Evolutionary conservation across 2,113 vertebrate genomes (phyloP).

Genomic region (Gopherus flavomarginatus): DNA sequence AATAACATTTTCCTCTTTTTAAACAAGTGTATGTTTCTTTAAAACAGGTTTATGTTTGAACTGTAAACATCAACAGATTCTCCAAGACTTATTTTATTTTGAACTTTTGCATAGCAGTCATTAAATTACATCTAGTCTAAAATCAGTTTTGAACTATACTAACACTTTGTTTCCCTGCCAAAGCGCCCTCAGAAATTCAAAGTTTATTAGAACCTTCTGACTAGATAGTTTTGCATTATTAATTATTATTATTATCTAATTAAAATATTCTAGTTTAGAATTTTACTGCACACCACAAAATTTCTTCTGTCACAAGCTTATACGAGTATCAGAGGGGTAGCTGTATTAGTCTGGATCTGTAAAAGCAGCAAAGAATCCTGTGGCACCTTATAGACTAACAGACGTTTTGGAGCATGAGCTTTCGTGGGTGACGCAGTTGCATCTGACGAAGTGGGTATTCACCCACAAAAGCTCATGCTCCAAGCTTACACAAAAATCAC

Average conservation of each 20-base stretch:
- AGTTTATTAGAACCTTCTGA: slow-evolving; percentile 73
- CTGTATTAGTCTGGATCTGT: too few relatives aligned
- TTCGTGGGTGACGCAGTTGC: too few relatives aligned
- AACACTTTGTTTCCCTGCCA: slow-evolving; percentile 31
- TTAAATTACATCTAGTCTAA: slow-evolving; percentile 15
- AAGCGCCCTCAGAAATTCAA: slow-evolving; percentile 72
- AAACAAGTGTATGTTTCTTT: not conserved
- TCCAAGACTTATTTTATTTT: not conserved
- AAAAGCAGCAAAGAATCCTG: too few relatives aligned
- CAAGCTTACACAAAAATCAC: slow-evolving; percentile 64
- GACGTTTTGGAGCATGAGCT: too few relatives aligned
- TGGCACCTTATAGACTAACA: too few relatives aligned
- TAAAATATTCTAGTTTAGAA: slow-evolving; percentile 77
- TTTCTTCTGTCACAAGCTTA: slow-evolving; percentile 66
- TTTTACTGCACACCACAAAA: slow-evolving; percentile 71
- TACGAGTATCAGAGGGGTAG: not conserved
- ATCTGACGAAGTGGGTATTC: too few relatives aligned
- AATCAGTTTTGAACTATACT: not conserved
- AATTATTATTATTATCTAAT: slow-evolving; percentile 71
- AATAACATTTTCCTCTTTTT: not conserved
- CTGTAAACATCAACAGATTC: slow-evolving; percentile 7
- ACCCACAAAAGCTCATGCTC: too few relatives aligned
- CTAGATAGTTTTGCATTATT: slow-evolving; percentile 75
- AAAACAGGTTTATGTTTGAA: not conserved
- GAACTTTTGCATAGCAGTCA: not conserved